Percentiles rank a stretch among this genome's conserved stretches.
Conservation (phyloP, 2,888 invertebrate genomes). For the Synanthedon andrenaeformis region DNA sequence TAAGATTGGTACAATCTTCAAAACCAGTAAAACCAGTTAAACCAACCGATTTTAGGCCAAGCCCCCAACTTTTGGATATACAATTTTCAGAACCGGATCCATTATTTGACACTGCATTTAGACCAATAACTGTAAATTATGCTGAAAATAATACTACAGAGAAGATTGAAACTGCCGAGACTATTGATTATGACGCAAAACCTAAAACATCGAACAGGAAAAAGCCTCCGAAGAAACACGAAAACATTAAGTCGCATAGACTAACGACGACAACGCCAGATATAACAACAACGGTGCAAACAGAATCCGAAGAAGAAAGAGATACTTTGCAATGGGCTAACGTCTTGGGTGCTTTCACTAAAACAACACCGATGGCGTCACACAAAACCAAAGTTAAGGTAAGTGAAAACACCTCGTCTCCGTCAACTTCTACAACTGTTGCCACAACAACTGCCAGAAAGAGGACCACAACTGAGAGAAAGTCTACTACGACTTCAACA, state of each 20-base stretch:
- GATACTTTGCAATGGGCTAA: slow-evolving; percentile 45
- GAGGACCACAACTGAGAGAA: slow-evolving; percentile 8
- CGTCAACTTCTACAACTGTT: slow-evolving; percentile 17
- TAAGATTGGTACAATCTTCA: slow-evolving; percentile 31
- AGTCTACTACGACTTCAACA: slow-evolving; percentile 19
- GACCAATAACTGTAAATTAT: slow-evolving; percentile 43
- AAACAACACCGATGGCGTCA: slow-evolving; percentile 52
- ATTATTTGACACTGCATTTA: slow-evolving; percentile 40
- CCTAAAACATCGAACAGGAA: slow-evolving; percentile 27
- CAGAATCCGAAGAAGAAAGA: slow-evolving; percentile 20
- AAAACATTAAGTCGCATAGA: slow-evolving; percentile 29
- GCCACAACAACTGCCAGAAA: slow-evolving; percentile 4
- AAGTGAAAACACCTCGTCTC: slow-evolving; percentile 19
- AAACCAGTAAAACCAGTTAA: slow-evolving; percentile 29
- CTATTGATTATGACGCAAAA: slow-evolving; percentile 16
- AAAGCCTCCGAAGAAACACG: slow-evolving; percentile 40
- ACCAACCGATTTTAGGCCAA: slow-evolving; percentile 50
- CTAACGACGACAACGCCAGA: slow-evolving; percentile 41
- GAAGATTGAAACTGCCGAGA: slow-evolving; percentile 13
- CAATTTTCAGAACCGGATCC: slow-evolving; percentile 40
- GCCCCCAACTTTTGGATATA: slow-evolving; percentile 51
- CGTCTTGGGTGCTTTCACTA: slow-evolving; percentile 44
- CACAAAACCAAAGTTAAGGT: slow-evolving; percentile 21
- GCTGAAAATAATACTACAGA: slow-evolving; percentile 21
- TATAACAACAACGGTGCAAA: slow-evolving; percentile 39